Base-by-base conservation (phyloP, 2,888 invertebrate species). In the Elmis aenea region DNA sequence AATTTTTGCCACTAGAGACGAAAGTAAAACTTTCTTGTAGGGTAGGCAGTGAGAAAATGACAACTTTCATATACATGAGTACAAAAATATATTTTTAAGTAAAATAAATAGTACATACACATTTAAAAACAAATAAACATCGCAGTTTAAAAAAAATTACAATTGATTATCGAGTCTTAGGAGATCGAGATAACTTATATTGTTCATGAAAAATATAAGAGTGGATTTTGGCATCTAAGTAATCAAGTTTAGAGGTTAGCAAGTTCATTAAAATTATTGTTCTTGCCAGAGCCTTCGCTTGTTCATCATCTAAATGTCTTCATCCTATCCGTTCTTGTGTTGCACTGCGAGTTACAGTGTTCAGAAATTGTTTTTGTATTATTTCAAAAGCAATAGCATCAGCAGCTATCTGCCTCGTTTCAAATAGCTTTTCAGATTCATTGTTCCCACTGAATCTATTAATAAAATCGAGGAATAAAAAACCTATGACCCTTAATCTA, bases 191-290 rank as follows among this genome's bases (percentile, higher is more conserved):
- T 18, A 18, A 18, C 8, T 6, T 18, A 5, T 18, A 8, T 5
- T 6, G n/a, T 6, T 18, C 18, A 8, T 8, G 18, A 8, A 18
- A 6, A 8, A 18, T 18, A 8, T 18, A 18, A 18, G 18, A 5
- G 8, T 28, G 12, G 6, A 35, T 11, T 28, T 35, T 28, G 3
- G 12, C 23, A 10, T 1, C 8, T 5, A 35, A n/a, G 28, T 15
- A 23, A 2, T 23, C 23, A 2, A 35, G n/a, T 16, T 24, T 27
- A 5, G 2, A 8, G 1, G 9, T 28, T 3, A 35, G n/a, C n/a
- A n/a, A n/a, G n/a, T n/a, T n/a, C n/a, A n/a, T n/a, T n/a, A n/a
- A n/a, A n/a, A n/a, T n/a, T n/a, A n/a, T n/a, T n/a, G n/a, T n/a
- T n/a, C n/a, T n/a, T n/a, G n/a, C n/a, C n/a, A n/a, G n/a, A n/a